These are phyloP conservation scores for Eupeodes luniger DNA, from an alignment of 2,888 invertebrate species.

Conservation along the genomic window DNA sequence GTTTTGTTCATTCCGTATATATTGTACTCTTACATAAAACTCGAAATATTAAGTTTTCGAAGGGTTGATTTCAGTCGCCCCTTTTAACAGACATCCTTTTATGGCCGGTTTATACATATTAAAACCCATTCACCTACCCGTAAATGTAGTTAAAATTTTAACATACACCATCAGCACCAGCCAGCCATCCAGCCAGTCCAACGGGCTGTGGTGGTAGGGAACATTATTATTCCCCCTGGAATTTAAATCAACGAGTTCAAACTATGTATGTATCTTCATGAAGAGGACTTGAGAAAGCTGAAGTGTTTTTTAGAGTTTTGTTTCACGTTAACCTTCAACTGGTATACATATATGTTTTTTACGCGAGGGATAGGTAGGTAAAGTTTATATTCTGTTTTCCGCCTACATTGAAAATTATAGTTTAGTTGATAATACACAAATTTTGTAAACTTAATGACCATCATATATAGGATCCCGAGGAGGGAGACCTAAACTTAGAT, in stretches of 20 bases:
- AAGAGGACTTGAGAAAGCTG: conserved; percentile 9
- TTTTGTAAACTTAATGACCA: conserved; percentile 2
- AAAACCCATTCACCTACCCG: too few relatives aligned
- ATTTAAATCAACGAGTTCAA: background rate
- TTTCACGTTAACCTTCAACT: background rate
- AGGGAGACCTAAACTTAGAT: background rate
- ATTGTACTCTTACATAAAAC: too few relatives aligned
- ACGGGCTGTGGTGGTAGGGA: background rate
- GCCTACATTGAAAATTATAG: conserved; percentile 22
- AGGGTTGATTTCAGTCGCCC: too few relatives aligned
- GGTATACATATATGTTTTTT: background rate
- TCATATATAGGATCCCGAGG: background rate
- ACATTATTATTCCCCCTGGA: background rate
- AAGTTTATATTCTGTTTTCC: background rate
- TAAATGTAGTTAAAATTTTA: too few relatives aligned
- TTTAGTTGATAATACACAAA: background rate
- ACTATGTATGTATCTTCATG: background rate
- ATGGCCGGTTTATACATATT: too few relatives aligned
- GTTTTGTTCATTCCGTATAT: too few relatives aligned
- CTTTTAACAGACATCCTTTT: too few relatives aligned
- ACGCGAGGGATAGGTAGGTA: background rate
- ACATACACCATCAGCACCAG: too few relatives aligned
- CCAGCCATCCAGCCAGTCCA: background rate
- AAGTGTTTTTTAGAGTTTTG: background rate
- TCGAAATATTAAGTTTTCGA: too few relatives aligned